Conservation (phyloP, 2,797 vertebrate species). For the Vipera ursinii region DNA sequence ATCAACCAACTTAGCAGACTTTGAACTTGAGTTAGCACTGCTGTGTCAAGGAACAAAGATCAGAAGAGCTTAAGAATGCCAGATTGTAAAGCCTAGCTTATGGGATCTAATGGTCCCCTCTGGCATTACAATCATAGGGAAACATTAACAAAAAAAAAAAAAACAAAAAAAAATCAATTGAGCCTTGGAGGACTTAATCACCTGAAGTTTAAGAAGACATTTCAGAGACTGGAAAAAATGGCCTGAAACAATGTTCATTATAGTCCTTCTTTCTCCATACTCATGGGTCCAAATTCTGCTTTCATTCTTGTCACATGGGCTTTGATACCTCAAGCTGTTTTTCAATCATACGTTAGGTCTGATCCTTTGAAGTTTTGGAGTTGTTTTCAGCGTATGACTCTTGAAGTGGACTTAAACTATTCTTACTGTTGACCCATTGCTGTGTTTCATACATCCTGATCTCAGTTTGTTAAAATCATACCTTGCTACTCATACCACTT, state of each 20-base stretch:
- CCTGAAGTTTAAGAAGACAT: not conserved
- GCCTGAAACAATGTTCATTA: not conserved
- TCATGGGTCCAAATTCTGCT: not conserved
- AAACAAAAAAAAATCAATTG: not conserved
- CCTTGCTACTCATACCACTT: not conserved
- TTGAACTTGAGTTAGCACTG: not conserved
- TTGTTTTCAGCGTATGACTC: not conserved
- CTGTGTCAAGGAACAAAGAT: not conserved
- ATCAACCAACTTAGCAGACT: not conserved
- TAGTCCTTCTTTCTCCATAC: not conserved
- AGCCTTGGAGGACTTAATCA: not conserved
- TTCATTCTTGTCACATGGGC: not conserved
- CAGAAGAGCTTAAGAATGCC: not conserved
- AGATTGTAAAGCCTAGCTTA: not conserved
- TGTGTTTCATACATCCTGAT: not conserved
- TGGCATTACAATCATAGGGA: not conserved
- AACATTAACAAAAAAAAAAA: not conserved
- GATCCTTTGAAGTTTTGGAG: not conserved
- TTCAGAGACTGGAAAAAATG: not conserved
- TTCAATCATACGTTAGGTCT: not conserved
- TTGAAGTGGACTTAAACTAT: not conserved
- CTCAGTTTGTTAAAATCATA: not conserved
- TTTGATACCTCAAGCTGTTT: not conserved
- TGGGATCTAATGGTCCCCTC: not conserved
- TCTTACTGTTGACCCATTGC: not conserved